Percentiles rank a stretch among this genome's conserved stretches.
Evolutionary conservation across 2,888 invertebrate species (phyloP).

Genomic region (Drosophila rellima): DNA sequence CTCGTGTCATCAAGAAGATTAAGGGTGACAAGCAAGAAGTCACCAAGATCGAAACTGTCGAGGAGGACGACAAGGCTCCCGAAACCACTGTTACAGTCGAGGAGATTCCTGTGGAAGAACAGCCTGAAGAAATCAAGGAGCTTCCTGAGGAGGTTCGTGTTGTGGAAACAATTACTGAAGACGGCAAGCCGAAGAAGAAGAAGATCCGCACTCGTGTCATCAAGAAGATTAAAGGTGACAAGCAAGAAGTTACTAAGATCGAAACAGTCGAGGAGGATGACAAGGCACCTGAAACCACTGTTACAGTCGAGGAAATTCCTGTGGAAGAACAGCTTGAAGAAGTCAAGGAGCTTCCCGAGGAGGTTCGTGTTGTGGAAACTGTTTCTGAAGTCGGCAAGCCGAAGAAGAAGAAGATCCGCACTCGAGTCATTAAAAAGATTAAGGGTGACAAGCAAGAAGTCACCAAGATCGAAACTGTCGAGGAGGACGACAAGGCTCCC

Average conservation of each 20-base stretch:
- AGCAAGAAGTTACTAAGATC: constrained; percentile 44
- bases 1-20: constrained; percentile 56
- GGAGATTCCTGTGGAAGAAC: constrained; percentile 40
- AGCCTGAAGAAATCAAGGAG: constrained; percentile 40
- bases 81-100: constrained; percentile 49
- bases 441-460: constrained; percentile 26
- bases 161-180: constrained; percentile 41
- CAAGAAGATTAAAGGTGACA: constrained; percentile 41
- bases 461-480: constrained; percentile 24
- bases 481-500: constrained; percentile 16
- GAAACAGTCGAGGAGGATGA: constrained; percentile 43
- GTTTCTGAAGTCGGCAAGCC: constrained; percentile 13
- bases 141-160: constrained; percentile 44
- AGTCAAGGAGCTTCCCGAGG: constrained; percentile 22
- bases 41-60: constrained; percentile 57
- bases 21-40: constrained; percentile 58
- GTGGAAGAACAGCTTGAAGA: no score
- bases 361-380: constrained; percentile 16
- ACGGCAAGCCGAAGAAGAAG: constrained; percentile 41
- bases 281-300: constrained; percentile 40
- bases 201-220: constrained; percentile 43
- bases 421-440: constrained; percentile 23
- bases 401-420: constrained; percentile 24
- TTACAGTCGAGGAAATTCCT: constrained; percentile 37
- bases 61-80: constrained; percentile 54